Evolutionary conservation across 2,113 vertebrate genomes (phyloP), one percentile per base, ranked within the genome.

Genomic region (Corydoras maculifer): DNA sequence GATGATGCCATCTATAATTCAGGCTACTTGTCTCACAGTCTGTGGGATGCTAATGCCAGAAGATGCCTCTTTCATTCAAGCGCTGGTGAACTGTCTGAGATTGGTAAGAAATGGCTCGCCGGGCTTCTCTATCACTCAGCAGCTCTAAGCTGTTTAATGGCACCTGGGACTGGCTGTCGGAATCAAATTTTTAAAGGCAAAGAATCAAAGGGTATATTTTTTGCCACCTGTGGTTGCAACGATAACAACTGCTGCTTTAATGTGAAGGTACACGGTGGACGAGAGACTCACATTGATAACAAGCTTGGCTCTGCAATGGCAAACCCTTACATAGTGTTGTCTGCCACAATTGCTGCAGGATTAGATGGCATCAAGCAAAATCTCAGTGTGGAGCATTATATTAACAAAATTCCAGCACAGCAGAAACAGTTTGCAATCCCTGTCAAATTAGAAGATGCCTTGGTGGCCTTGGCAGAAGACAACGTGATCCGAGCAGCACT

Each of bases 161-260:
- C 92, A 0, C 95, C 95, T 0, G 91, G 93, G 0, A 84, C 86
- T 0, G 84, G 88, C 70, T 96, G 94, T 79, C 86, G 91, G 2
- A 92, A 88, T 60, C 89, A 88, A 53, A 91, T 92, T 2, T 87
- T 87, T 35, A 91, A 91, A 69, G 89, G 87, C 1, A 81, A 91
- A 75, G 92, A 93, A 68, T 87, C 86, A 12, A 93, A 93, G 73
- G 85, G 82, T 1, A 79, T 66, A 2, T 82, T 94, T 29, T 88
- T 89, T 2, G 88, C 90, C 43, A 93, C 91, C 0, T 95, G 89
- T 70, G 94, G 91, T 4, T 91, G 85, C 78, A 95, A 96, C 0
- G 91, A 98, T 55, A 98, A 94, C 82, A 94, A 90, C 82, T 91
- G 90, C 51, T 87, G 91, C 69, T 96, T 96, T 68, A 97, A 95